A percentile compares a stretch with the other conserved stretches of the same genome.
Evolutionary conservation across 2,797 vertebrate genomes (phyloP).

Genomic region (Oryzias sinensis): DNA sequence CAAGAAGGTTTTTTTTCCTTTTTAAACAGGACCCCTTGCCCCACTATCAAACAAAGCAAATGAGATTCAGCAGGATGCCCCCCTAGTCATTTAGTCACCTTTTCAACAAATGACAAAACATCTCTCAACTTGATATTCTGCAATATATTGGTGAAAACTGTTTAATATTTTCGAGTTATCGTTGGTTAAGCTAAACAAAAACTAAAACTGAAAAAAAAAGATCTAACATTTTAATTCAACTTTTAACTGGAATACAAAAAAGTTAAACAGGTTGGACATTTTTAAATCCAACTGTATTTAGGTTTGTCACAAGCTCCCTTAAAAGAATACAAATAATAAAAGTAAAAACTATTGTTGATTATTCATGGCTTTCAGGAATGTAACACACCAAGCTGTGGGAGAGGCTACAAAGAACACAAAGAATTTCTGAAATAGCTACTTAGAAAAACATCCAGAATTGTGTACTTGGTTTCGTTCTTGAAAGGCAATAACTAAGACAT

Average conservation of each 20-base stretch:
- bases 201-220: neutral
- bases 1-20: neutral
- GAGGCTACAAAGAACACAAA: neutral
- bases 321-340: conserved; percentile 1
- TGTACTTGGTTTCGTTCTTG: neutral
- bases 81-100: neutral
- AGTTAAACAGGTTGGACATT: neutral
- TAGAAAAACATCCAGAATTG: conserved; percentile 7
- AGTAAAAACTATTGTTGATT: neutral
- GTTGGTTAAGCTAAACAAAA: neutral
- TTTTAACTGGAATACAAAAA: neutral
- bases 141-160: no score
- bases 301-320: neutral
- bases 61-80: conserved; percentile 4
- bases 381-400: conserved; percentile 1
- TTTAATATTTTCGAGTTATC: no score
- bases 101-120: neutral
- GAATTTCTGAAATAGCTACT: conserved; percentile 8
- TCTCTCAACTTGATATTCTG: no score
- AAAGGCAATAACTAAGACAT: neutral
- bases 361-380: conserved; percentile 32
- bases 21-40: conserved; percentile 11
- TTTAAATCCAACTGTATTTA: neutral
- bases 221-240: neutral
- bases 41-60: conserved; percentile 10